Evolutionary conservation across 2,888 invertebrate genomes (phyloP).

Genomic region (Seira ritae): DNA sequence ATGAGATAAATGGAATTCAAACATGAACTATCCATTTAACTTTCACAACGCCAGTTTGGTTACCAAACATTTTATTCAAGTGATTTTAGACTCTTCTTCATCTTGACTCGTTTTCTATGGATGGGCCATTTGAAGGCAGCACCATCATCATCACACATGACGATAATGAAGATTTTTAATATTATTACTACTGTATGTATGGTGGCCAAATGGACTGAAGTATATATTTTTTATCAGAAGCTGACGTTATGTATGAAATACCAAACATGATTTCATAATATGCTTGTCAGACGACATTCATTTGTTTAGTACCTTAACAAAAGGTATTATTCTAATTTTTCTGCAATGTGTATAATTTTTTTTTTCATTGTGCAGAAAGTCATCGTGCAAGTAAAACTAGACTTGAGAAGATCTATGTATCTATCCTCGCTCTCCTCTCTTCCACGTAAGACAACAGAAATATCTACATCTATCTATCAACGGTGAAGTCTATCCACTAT

Average conservation of each 20-base stretch:
- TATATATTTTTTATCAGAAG: not conserved
- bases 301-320: slow-evolving; percentile 59
- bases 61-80: not conserved
- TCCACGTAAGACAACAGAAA: not conserved
- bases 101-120: slow-evolving; percentile 14
- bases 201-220: slow-evolving; percentile 6
- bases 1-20: not conserved
- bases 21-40: slow-evolving; percentile 13
- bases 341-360: slow-evolving; percentile 6
- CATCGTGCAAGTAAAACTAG: slow-evolving; percentile 12
- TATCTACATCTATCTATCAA: not conserved
- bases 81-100: slow-evolving; percentile 6
- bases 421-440: not conserved
- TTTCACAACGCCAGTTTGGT: slow-evolving; percentile 5
- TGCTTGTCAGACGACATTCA: slow-evolving; percentile 65
- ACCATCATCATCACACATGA: not conserved
- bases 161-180: slow-evolving; percentile 27
- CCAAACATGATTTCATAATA: slow-evolving; percentile 66
- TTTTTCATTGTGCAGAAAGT: not conserved
- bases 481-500: not conserved
- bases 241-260: slow-evolving; percentile 56
- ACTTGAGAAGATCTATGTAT: not conserved
- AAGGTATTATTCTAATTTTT: slow-evolving; percentile 35
- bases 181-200: not conserved
- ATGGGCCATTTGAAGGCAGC: not conserved